Conservation (phyloP, 2,113 vertebrate species). For the Tragelaphus strepsiceros region DNA sequence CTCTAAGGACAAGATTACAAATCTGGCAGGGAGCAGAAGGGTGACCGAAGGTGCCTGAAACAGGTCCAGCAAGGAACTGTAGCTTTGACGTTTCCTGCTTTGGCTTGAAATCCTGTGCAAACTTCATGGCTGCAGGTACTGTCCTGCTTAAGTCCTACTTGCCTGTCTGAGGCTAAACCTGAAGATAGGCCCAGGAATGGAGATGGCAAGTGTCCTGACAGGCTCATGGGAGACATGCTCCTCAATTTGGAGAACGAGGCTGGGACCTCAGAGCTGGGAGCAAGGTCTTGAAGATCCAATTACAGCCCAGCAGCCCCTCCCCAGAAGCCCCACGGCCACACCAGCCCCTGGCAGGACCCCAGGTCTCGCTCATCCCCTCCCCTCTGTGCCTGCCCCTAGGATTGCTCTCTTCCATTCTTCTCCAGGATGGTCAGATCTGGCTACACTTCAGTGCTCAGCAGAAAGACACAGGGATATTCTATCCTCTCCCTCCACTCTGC, state of each 20-base stretch:
- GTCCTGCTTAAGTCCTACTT: not conserved
- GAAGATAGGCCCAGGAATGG: not conserved
- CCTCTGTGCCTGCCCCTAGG: not conserved
- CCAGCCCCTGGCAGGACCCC: not conserved
- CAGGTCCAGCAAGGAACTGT: not conserved
- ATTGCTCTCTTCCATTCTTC: not conserved
- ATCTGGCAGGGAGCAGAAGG: not conserved
- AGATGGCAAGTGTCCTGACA: not conserved
- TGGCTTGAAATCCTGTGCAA: not conserved
- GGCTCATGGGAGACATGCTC: not conserved
- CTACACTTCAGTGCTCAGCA: not conserved
- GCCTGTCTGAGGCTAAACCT: not conserved
- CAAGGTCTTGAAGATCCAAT: not conserved
- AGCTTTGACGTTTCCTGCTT: not conserved
- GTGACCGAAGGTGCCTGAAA: not conserved
- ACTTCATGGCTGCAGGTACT: not conserved
- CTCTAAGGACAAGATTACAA: not conserved
- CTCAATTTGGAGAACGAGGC: not conserved
- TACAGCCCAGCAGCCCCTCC: not conserved
- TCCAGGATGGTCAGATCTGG: not conserved
- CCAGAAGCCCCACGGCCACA: not conserved
- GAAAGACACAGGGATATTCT: not conserved
- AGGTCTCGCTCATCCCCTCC: not conserved
- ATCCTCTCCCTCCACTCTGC: not conserved
- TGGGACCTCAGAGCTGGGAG: not conserved